Evolutionary conservation across 2,797 vertebrate genomes (phyloP).

Genomic region (Myripristis jacobus): DNA sequence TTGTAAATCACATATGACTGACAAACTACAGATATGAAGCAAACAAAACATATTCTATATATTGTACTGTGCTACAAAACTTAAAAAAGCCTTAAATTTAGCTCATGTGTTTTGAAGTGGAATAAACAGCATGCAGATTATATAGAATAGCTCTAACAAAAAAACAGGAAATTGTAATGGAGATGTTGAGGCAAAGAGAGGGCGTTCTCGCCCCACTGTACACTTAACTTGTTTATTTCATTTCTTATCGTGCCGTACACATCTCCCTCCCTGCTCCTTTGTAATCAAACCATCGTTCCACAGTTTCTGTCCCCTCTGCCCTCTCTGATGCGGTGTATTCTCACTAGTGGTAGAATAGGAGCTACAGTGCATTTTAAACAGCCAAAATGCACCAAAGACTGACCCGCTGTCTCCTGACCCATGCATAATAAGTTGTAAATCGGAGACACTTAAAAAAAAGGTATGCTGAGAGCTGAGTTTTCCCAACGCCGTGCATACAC

Average conservation of each 20-base stretch:
- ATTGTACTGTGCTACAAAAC: too few relatives aligned
- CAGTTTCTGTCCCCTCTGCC: not conserved
- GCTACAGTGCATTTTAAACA: slow-evolving; percentile 40
- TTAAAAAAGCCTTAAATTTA: too few relatives aligned
- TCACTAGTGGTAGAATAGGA: slow-evolving; percentile 16
- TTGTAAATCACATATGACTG: too few relatives aligned
- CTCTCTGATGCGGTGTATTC: not conserved
- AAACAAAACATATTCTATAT: too few relatives aligned
- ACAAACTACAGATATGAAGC: too few relatives aligned
- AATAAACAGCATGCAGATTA: not conserved
- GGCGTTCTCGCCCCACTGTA: not conserved
- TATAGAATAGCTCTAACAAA: not conserved
- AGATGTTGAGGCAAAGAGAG: slow-evolving; percentile 5
- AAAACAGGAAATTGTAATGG: slow-evolving; percentile 22
- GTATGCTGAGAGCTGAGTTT: slow-evolving; percentile 12
- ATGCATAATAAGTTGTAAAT: slow-evolving; percentile 2
- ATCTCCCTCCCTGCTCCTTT: not conserved
- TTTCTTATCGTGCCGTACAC: slow-evolving; percentile 16
- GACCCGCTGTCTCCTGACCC: not conserved
- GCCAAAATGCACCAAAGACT: not conserved
- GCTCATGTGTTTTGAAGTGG: too few relatives aligned
- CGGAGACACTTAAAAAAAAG: not conserved
- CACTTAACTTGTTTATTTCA: slow-evolving; percentile 14
- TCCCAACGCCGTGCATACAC: not conserved
- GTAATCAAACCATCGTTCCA: slow-evolving; percentile 28